Evolutionary conservation across 2,797 vertebrate species (phyloP).

Genomic region (Chrysocyon brachyurus): DNA sequence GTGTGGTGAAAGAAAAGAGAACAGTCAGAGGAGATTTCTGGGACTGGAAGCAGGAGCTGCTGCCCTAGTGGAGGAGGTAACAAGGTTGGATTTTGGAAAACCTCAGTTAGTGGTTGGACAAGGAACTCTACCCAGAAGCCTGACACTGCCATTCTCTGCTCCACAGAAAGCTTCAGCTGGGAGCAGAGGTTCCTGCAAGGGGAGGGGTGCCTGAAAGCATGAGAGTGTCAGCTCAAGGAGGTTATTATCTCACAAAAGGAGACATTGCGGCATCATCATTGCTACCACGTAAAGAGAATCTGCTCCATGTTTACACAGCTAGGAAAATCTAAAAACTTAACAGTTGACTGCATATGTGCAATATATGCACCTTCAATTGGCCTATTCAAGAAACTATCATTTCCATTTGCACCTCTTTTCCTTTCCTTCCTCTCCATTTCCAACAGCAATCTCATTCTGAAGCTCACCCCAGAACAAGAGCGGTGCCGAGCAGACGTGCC

Average conservation of each 20-base stretch:
- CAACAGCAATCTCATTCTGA: not conserved
- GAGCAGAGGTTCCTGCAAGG: not conserved
- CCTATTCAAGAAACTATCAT: not conserved
- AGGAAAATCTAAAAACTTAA: constrained; percentile 1
- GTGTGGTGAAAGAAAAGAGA: not conserved
- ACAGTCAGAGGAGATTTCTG: not conserved
- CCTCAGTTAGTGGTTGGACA: not conserved
- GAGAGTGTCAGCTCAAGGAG: not conserved
- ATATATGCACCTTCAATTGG: not conserved
- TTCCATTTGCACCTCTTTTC: not conserved
- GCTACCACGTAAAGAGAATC: not conserved
- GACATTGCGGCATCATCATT: not conserved
- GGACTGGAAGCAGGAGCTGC: not conserved
- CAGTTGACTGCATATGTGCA: not conserved
- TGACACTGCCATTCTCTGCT: not conserved
- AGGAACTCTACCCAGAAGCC: not conserved
- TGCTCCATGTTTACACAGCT: not conserved
- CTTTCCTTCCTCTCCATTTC: not conserved
- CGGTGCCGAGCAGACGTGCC: not conserved
- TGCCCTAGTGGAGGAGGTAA: not conserved
- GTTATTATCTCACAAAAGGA: not conserved
- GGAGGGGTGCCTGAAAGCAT: not conserved
- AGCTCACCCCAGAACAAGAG: not conserved
- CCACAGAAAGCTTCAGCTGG: not conserved
- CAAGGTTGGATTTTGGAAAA: not conserved